phyloP scores from a whole-genome alignment of 1,140 invertebrate species.

The Bombus pyrosoma region DNA sequence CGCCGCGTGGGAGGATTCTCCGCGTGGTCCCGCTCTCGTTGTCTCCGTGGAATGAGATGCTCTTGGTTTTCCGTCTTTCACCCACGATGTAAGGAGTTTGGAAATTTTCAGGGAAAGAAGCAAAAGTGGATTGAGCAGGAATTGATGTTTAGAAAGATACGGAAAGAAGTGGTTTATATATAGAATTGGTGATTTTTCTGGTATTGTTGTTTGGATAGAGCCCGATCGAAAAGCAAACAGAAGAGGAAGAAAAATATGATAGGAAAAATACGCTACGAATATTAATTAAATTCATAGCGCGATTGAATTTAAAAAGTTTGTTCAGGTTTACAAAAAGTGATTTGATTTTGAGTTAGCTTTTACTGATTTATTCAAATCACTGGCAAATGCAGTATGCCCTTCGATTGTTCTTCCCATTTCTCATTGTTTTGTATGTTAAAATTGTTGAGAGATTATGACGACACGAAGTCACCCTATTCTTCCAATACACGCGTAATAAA shows the following conservation, averaged over 20 bases:
- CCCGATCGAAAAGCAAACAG: neutral
- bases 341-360: no score
- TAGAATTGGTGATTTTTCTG: neutral
- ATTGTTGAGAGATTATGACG: no score
- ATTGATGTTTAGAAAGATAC: neutral
- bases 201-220: neutral
- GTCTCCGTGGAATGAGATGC: neutral
- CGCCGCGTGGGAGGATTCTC: constrained; percentile 9
- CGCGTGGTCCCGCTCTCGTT: neutral
- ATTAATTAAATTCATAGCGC: no score
- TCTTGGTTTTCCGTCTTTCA: neutral
- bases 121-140: no score
- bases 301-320: no score
- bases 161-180: neutral
- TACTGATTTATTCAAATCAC: no score
- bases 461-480: neutral
- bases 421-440: no score
- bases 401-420: no score
- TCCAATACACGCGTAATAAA: neutral
- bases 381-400: no score
- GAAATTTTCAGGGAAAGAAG: neutral
- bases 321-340: no score
- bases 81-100: no score
- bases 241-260: neutral
- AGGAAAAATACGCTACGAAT: no score